Percentiles rank a stretch among this genome's conserved stretches.
phyloP scores from a whole-genome alignment of 2,113 vertebrate genomes.

The Alces alces region DNA sequence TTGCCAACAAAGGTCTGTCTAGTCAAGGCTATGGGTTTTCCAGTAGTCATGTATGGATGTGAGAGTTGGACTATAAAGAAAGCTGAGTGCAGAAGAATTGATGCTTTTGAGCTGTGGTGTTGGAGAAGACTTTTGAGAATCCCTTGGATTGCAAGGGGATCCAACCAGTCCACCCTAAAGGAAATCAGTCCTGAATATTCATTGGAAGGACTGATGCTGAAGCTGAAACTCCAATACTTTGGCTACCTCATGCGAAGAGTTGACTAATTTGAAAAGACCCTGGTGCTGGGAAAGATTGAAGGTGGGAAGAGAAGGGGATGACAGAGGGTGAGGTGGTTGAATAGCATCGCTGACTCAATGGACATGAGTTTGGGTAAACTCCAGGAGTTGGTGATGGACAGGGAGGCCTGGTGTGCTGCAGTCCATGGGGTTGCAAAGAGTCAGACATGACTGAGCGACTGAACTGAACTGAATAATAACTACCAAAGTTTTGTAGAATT shows the following conservation, averaged over 20 bases:
- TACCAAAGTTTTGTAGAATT: background rate
- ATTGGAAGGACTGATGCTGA: background rate
- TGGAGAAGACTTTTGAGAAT: background rate
- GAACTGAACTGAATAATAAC: background rate
- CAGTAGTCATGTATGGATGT: background rate
- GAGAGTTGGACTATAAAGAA: background rate
- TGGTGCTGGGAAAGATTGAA: background rate
- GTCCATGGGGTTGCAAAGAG: background rate
- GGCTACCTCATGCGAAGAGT: fast-evolving
- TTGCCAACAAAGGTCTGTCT: background rate
- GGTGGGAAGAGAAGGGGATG: background rate
- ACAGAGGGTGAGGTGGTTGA: background rate
- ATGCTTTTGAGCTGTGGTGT: background rate
- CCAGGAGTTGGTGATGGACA: background rate
- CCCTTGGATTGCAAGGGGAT: background rate
- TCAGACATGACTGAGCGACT: fast-evolving
- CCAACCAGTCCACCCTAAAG: background rate
- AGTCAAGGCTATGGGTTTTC: background rate
- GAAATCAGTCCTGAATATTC: background rate
- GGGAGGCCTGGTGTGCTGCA: background rate
- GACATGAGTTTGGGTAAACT: background rate
- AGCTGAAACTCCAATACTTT: background rate
- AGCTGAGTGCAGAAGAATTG: background rate
- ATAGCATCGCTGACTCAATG: background rate
- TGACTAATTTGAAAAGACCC: background rate